These are phyloP conservation scores for Arothron firmamentum DNA, from an alignment of 2,113 vertebrate genomes.

Conservation along the genomic window DNA sequence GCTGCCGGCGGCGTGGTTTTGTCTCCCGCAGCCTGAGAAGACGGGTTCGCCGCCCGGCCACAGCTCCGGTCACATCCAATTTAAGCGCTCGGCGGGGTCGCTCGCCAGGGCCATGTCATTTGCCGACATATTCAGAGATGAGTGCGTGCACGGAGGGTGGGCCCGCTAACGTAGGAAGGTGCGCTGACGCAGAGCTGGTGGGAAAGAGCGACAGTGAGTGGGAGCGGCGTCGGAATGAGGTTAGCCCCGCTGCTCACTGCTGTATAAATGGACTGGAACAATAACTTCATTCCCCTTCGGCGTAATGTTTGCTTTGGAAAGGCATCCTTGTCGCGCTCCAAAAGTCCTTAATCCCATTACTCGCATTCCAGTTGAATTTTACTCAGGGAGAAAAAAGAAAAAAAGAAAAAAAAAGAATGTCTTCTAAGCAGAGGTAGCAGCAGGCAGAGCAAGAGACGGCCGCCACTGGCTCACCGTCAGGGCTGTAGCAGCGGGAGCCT, in stretches of 20 bases:
- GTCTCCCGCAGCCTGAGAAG: too few relatives aligned
- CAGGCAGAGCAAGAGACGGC: slow-evolving; percentile 53
- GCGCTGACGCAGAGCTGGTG: slow-evolving; percentile 20
- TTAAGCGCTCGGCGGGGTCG: slow-evolving; percentile 51
- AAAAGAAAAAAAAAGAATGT: slow-evolving; percentile 50
- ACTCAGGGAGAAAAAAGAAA: slow-evolving; percentile 58
- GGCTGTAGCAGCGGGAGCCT: slow-evolving; percentile 43
- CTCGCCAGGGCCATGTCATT: slow-evolving; percentile 48
- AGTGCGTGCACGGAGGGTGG: slow-evolving; percentile 1
- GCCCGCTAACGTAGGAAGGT: slow-evolving; percentile 1
- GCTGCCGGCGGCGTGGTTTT: too few relatives aligned
- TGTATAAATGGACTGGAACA: slow-evolving; percentile 74
- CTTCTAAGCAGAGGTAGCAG: slow-evolving; percentile 64
- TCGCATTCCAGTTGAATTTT: slow-evolving; percentile 77
- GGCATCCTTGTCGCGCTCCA: slow-evolving; percentile 69
- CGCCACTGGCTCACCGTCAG: slow-evolving; percentile 45
- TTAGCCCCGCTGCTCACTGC: slow-evolving; percentile 57
- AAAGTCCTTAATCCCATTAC: slow-evolving; percentile 79
- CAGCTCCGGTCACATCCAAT: slow-evolving; percentile 74
- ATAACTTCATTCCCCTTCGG: slow-evolving; percentile 71
- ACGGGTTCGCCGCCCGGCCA: slow-evolving; percentile 71
- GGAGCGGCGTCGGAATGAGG: slow-evolving; percentile 18
- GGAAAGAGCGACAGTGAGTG: background rate
- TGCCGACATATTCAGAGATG: slow-evolving; percentile 31
- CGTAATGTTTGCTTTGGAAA: slow-evolving; percentile 78